Evolutionary conservation across 2,113 vertebrate genomes (phyloP).

Genomic region (Ammospiza nelsoni): DNA sequence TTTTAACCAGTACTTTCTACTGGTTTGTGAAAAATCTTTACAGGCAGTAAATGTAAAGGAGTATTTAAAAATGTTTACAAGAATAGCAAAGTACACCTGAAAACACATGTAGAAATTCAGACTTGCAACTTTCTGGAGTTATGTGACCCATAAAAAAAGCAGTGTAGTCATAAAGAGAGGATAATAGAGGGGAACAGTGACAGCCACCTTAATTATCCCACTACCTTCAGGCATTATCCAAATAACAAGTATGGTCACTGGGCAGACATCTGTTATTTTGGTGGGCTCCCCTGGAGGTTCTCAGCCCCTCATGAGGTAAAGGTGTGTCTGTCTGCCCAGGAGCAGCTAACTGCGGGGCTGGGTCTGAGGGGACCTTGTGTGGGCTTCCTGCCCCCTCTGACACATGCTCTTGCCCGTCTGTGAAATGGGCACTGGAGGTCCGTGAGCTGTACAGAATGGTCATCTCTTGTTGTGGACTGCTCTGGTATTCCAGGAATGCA

Average conservation of each 20-base stretch:
- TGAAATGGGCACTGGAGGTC: background rate
- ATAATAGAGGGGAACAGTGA: background rate
- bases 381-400: background rate
- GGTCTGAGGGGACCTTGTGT: background rate
- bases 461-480: background rate
- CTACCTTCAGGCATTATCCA: background rate
- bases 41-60: background rate
- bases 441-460: background rate
- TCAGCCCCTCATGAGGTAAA: background rate
- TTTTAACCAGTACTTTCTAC: background rate
- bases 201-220: background rate
- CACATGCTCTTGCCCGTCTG: rapidly evolving
- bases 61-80: background rate
- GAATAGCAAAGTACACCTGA: background rate
- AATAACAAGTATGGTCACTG: background rate
- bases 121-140: background rate
- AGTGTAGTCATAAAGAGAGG: background rate
- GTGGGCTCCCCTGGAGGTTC: background rate
- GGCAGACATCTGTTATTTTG: background rate
- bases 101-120: background rate
- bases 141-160: background rate
- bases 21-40: background rate
- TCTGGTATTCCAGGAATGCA: background rate
- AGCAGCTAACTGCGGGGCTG: background rate
- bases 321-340: background rate